Percentiles rank a stretch among this genome's conserved stretches.
Evolutionary conservation across 2,888 invertebrate genomes (phyloP).

Genomic region (Achlya flavicornis): DNA sequence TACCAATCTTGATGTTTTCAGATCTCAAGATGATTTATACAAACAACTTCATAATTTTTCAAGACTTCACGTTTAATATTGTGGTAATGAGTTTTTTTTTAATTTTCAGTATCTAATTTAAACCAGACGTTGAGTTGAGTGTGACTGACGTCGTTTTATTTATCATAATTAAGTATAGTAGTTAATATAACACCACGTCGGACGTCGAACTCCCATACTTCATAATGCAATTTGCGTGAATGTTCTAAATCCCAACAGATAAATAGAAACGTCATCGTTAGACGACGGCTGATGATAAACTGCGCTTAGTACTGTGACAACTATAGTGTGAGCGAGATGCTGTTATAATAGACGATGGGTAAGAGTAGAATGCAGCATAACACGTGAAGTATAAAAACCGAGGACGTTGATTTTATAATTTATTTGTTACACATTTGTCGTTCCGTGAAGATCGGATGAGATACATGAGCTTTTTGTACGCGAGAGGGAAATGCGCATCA

Average conservation of each 20-base stretch:
- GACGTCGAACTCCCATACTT: conserved; percentile 64
- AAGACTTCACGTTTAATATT: not conserved
- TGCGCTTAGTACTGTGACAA: conserved; percentile 66
- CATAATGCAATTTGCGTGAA: conserved; percentile 66
- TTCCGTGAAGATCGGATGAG: conserved; percentile 81
- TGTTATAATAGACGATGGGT: conserved; percentile 39
- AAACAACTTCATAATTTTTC: too few species aligned
- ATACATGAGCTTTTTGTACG: conserved; percentile 81
- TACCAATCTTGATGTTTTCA: conserved; percentile 1
- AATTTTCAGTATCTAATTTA: conserved; percentile 12
- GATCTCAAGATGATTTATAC: conserved; percentile 6
- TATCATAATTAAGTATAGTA: conserved; percentile 37
- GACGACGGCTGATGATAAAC: conserved; percentile 75
- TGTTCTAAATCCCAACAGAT: conserved; percentile 63
- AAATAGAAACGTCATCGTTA: conserved; percentile 77
- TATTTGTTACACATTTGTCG: conserved; percentile 84
- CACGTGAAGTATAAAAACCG: conserved; percentile 75
- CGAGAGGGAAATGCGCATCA: conserved; percentile 77
- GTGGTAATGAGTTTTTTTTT: not conserved
- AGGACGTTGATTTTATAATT: conserved; percentile 82
- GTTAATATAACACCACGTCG: conserved; percentile 54
- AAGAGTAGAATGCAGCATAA: conserved; percentile 52
- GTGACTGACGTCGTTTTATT: conserved; percentile 28
- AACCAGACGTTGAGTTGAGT: conserved; percentile 15
- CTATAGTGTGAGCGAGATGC: conserved; percentile 54